phyloP scores from a whole-genome alignment of 2,113 vertebrate genomes.

The Ceratotherium simum region DNA sequence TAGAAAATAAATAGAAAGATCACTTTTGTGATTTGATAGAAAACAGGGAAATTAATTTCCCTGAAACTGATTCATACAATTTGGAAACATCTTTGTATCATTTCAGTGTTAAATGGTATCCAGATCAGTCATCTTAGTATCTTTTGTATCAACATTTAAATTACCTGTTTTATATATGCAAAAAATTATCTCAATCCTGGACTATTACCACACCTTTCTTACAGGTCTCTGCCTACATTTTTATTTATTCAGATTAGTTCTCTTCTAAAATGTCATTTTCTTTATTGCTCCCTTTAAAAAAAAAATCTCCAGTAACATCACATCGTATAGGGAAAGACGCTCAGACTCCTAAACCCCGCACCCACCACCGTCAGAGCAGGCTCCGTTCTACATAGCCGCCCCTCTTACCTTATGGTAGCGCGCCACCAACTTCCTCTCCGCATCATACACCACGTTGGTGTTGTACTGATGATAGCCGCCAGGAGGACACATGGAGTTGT shows the following conservation, averaged over 20 bases:
- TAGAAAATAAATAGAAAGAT: neutral
- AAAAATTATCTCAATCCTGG: neutral
- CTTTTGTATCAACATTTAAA: constrained; percentile 23
- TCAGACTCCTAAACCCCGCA: neutral
- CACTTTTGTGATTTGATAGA: constrained; percentile 15
- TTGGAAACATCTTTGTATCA: neutral
- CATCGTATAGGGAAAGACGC: neutral
- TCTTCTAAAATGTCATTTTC: neutral
- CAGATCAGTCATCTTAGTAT: neutral
- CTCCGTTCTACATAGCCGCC: too few species aligned
- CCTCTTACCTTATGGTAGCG: constrained; percentile 82
- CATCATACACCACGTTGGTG: constrained; percentile 78
- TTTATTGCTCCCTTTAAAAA: neutral
- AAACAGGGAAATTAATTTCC: neutral
- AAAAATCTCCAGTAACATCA: neutral
- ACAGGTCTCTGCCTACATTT: neutral
- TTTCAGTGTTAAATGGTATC: neutral
- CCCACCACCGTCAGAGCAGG: fast-evolving
- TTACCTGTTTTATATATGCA: neutral
- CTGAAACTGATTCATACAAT: neutral
- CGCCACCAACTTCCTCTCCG: constrained; percentile 78
- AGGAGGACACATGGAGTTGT: constrained; percentile 52
- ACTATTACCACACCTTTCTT: neutral
- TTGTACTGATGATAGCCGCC: constrained; percentile 82
- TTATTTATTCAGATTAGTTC: neutral